Evolutionary conservation across 2,797 vertebrate species (phyloP), one percentile per base, ranked within the genome.

Genomic region (Nannoperca australis): DNA sequence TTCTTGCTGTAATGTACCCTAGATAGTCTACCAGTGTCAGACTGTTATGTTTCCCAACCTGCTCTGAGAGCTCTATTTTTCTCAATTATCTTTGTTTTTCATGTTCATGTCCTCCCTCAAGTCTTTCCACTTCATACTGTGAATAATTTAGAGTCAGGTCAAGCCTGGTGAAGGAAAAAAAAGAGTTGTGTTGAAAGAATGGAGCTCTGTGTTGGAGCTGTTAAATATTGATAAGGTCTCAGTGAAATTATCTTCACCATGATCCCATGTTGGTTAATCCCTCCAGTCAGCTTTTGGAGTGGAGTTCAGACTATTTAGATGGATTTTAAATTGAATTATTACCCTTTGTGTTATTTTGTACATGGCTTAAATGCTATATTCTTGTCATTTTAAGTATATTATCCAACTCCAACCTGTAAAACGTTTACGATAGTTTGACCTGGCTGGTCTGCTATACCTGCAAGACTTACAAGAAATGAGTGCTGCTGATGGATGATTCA

Each of bases 201-300:
- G 4, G 61, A 78, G 60, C 82, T 81, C 70, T 78, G 84, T 87
- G 85, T 78, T 70, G 71, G 76, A 75, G 69, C 56, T 63, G 59
- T 94, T 82, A 94, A 95, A 94, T 87, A 95, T 95, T 95, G 76
- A 96, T 94, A 83, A 86, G 90, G 83, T 89, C 79, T 85, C 85
- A 66, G 78, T 90, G 88, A 91, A 90, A 92, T 76, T 68, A 83
- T 90, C 88, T 88, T 88, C 86, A 64, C 84, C 78, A 76, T 83
- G 75, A 81, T 84, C 74, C 60, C 73, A 42, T 70, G 78, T 78
- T 75, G 82, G 67, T 74, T 76, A 72, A 86, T 75, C 78, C 53
- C 58, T 84, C 22, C 12, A n/a, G 63, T 67, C 36, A 75, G 58
- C 50, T 68, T 68, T 76, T 58, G n/a, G 44, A 63, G 58, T 47